Conservation (phyloP, 2,888 invertebrate species). For the Callimorpha dominula region DNA sequence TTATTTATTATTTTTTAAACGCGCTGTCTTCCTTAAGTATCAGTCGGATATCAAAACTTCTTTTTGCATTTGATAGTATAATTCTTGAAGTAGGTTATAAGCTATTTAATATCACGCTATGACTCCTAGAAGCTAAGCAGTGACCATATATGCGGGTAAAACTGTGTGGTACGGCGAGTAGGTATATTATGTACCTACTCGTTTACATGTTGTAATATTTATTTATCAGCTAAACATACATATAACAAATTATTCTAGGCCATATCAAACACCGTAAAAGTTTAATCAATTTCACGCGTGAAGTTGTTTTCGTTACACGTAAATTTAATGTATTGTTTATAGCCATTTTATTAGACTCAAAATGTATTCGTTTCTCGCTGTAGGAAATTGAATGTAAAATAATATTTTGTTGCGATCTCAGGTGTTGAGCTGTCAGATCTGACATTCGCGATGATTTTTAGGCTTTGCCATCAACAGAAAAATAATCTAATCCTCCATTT, state of each 20-base stretch:
- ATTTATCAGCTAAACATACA: conserved; percentile 4
- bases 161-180: neutral
- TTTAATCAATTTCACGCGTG: conserved; percentile 11
- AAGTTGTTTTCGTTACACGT: conserved; percentile 9
- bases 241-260: neutral
- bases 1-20: no score
- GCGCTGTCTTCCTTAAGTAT: no score
- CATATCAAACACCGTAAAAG: neutral
- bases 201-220: neutral
- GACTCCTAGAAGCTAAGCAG: neutral
- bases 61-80: no score
- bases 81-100: no score
- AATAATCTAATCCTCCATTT: neutral
- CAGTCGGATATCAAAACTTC: no score
- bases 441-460: neutral
- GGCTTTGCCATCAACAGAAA: neutral
- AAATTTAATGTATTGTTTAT: conserved; percentile 13
- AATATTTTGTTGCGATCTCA: neutral
- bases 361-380: neutral
- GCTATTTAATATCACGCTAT: neutral
- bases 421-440: neutral
- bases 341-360: conserved; percentile 5
- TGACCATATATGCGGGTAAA: neutral
- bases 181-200: neutral
- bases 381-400: neutral